These are phyloP conservation scores for Halichondria panicea DNA, from an alignment of 37 sponge, comb jelly and placozoan genomes.

Conservation along the genomic window DNA sequence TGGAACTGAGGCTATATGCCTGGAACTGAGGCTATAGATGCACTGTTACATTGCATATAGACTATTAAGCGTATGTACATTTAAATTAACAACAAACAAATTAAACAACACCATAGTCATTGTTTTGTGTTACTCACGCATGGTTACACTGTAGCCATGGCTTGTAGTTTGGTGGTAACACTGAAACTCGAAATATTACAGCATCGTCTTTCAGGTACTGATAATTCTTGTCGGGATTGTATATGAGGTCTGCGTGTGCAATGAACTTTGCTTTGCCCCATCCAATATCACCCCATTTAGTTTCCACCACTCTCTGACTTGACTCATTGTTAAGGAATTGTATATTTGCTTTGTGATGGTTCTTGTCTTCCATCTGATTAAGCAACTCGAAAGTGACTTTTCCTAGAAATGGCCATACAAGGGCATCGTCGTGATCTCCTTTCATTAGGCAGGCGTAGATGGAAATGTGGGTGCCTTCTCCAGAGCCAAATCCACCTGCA, in stretches of 20 bases:
- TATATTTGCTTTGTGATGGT: conserved; percentile 12
- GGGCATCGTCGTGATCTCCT: conserved; percentile 38
- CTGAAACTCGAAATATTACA: conserved; percentile 35
- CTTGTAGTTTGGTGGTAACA: no score
- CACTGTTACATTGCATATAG: no score
- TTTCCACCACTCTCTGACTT: conserved; percentile 2
- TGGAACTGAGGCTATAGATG: no score
- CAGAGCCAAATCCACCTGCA: conserved; percentile 42
- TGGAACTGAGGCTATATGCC: no score
- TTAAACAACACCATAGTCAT: no score
- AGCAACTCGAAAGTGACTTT: conserved; percentile 31
- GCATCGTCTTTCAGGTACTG: conserved; percentile 49
- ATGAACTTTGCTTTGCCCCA: conserved; percentile 7
- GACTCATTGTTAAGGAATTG: neutral
- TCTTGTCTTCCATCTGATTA: conserved; percentile 31
- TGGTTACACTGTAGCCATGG: no score
- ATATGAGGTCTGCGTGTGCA: conserved; percentile 5
- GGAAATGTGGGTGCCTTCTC: conserved; percentile 33
- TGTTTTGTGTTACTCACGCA: no score
- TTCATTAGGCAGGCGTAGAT: conserved; percentile 38
- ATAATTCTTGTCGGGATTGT: conserved; percentile 18
- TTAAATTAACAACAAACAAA: no score
- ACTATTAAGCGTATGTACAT: no score
- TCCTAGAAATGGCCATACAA: conserved; percentile 28
- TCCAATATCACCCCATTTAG: no score